These are phyloP conservation scores for Narcine bancroftii DNA, from an alignment of 2,113 vertebrate genomes.

Conservation along the genomic window DNA sequence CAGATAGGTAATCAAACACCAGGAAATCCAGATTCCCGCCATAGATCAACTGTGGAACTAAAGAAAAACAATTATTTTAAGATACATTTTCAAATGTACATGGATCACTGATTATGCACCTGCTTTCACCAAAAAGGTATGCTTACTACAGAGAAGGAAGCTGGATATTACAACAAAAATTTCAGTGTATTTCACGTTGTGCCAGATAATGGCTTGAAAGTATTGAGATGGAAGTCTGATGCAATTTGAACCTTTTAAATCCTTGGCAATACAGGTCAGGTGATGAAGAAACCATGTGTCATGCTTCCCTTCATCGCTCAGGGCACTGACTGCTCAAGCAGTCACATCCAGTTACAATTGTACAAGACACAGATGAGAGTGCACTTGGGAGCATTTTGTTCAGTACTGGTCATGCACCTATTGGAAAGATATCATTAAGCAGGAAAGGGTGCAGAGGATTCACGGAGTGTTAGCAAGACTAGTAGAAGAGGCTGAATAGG, in stretches of 20 bases:
- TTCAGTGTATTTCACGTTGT: not conserved
- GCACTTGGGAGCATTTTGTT: too few species aligned
- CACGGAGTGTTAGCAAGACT: too few species aligned
- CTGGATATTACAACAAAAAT: not conserved
- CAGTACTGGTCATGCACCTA: too few species aligned
- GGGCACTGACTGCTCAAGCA: too few species aligned
- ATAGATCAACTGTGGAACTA: conserved; percentile 71
- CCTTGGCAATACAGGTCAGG: too few species aligned
- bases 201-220: not conserved
- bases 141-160: not conserved
- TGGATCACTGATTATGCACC: not conserved
- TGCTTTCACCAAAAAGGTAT: not conserved
- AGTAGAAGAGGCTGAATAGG: too few species aligned
- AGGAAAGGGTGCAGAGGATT: too few species aligned
- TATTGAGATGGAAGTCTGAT: not conserved
- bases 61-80: conserved; percentile 36
- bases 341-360: too few species aligned
- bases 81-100: not conserved
- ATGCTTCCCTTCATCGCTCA: too few species aligned
- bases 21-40: conserved; percentile 72
- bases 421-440: too few species aligned
- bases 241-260: not conserved
- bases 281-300: too few species aligned
- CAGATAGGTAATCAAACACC: conserved; percentile 81
- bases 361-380: too few species aligned